These are phyloP conservation scores for Tethya wilhelma DNA, from an alignment of 37 sponge, comb jelly and placozoan species.

Conservation along the genomic window DNA sequence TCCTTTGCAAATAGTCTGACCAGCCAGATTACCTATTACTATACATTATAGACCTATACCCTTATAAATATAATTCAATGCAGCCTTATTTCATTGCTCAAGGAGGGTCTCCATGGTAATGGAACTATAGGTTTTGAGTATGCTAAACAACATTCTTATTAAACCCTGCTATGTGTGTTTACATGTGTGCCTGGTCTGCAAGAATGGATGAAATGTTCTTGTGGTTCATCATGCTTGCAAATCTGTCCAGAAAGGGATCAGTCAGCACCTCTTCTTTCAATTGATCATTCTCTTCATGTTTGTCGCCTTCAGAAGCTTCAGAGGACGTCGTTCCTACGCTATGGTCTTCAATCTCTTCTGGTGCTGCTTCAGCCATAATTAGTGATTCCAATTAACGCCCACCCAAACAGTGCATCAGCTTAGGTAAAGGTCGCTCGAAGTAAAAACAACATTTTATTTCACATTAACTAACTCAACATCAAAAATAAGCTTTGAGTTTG, in stretches of 20 bases:
- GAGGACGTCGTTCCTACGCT: not conserved
- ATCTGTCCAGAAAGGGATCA: conserved; percentile 48
- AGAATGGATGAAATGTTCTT: conserved; percentile 33
- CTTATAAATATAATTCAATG: too few relatives aligned
- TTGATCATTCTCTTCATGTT: not conserved
- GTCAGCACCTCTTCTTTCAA: not conserved
- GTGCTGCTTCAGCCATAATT: not conserved
- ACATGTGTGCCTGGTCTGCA: conserved; percentile 59
- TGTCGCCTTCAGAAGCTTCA: not conserved
- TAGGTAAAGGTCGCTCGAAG: not conserved
- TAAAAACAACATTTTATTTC: not conserved
- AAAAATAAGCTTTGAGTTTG: conserved; percentile 11
- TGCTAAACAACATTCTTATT: too few relatives aligned
- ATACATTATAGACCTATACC: too few relatives aligned
- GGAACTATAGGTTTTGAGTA: too few relatives aligned
- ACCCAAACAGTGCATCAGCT: not conserved
- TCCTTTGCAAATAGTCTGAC: too few relatives aligned
- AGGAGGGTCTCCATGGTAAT: too few relatives aligned
- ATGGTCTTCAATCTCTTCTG: not conserved
- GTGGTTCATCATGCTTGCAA: conserved; percentile 44
- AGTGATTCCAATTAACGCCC: not conserved
- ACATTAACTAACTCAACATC: conserved; percentile 8
- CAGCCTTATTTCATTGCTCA: too few relatives aligned
- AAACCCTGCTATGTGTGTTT: not conserved
- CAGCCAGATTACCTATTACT: too few relatives aligned